Conservation (phyloP, 2,113 vertebrate species). For the Neodontobutis hainanensis region DNA sequence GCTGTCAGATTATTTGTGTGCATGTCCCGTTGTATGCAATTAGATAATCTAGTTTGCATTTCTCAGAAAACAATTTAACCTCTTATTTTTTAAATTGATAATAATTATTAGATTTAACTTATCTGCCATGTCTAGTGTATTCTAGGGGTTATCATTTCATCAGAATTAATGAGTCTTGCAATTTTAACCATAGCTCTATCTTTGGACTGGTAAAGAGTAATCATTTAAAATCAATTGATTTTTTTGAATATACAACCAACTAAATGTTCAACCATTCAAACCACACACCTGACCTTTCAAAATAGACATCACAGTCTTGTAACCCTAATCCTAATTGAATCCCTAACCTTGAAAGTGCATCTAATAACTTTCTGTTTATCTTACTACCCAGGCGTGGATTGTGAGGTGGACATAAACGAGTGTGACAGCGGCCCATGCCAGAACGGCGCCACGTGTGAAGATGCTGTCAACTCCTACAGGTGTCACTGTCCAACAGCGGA, state of each 20-base stretch:
- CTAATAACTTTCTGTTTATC: background rate
- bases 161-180: too few species aligned
- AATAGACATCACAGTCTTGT: too few species aligned
- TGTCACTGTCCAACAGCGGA: constrained; percentile 81
- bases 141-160: too few species aligned
- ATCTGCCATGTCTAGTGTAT: background rate
- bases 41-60: constrained; percentile 4
- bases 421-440: constrained; percentile 88
- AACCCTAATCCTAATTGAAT: too few species aligned
- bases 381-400: constrained; percentile 80
- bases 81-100: background rate
- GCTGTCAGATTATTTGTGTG: background rate
- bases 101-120: background rate
- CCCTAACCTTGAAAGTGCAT: background rate
- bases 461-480: constrained; percentile 82
- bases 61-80: background rate
- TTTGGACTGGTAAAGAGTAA: too few species aligned
- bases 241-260: too few species aligned
- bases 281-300: too few species aligned
- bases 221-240: too few species aligned
- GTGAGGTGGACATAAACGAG: constrained; percentile 88
- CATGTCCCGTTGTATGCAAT: constrained; percentile 12
- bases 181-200: too few species aligned
- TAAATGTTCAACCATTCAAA: too few species aligned
- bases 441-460: constrained; percentile 86